Evolutionary conservation across 2,113 vertebrate genomes (phyloP).

Genomic region (Chaenogobius annularis): DNA sequence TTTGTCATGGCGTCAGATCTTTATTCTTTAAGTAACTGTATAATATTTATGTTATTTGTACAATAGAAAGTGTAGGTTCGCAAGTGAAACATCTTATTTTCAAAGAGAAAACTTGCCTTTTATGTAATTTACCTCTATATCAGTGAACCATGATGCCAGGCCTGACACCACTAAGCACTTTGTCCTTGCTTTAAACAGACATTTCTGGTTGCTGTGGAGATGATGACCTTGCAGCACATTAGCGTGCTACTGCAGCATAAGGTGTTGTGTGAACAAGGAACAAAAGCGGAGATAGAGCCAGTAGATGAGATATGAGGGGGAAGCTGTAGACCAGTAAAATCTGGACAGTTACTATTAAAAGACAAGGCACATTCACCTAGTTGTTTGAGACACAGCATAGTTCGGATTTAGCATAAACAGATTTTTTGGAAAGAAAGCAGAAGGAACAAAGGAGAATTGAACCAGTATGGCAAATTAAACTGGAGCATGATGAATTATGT

Average conservation of each 20-base stretch:
- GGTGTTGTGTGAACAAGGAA: constrained; percentile 54
- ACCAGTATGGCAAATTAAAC: constrained; percentile 9
- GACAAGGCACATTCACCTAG: constrained; percentile 48
- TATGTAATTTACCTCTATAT: not conserved
- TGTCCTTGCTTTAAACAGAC: constrained; percentile 43
- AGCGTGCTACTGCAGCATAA: constrained; percentile 57
- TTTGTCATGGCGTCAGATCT: not conserved
- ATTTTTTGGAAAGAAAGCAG: constrained; percentile 23
- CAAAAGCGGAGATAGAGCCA: constrained; percentile 21
- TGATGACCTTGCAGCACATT: constrained; percentile 66
- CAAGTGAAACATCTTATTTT: not conserved
- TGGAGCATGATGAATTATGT: constrained; percentile 42
- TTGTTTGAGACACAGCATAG: constrained; percentile 62
- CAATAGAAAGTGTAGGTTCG: too few relatives aligned
- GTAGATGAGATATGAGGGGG: constrained; percentile 19
- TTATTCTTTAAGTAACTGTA: not conserved
- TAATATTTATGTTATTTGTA: not conserved
- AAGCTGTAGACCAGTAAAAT: constrained; percentile 43
- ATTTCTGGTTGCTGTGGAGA: constrained; percentile 45
- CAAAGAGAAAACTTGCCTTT: constrained; percentile 8
- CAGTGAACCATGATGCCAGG: constrained; percentile 12
- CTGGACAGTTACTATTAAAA: constrained; percentile 64
- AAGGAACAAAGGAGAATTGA: not conserved
- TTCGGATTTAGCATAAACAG: constrained; percentile 29
- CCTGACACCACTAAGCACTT: constrained; percentile 48